A percentile compares a stretch with the other conserved stretches of the same genome.
Conservation (phyloP, 2,797 vertebrate species). For the Lacerta agilis region DNA sequence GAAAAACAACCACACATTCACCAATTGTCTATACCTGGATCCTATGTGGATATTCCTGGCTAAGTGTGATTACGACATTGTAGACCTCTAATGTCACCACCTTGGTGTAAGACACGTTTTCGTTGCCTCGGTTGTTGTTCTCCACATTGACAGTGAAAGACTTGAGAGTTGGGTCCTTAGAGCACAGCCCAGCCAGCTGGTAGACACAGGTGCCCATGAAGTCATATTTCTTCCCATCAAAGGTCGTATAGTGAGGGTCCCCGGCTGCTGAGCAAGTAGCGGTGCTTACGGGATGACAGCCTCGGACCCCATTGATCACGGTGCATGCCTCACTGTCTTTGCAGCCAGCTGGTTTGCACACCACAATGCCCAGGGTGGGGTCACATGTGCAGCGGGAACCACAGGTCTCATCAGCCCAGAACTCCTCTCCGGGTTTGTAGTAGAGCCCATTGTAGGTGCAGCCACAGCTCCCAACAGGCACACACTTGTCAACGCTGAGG, state of each 20-base stretch:
- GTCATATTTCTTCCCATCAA: conserved; percentile 69
- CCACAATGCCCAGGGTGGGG: not conserved
- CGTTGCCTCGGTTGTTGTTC: conserved; percentile 69
- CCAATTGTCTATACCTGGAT: conserved; percentile 55
- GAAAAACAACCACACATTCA: not conserved
- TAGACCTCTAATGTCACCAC: conserved; percentile 64
- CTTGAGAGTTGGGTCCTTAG: not conserved
- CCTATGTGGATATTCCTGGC: conserved; percentile 58
- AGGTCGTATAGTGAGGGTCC: conserved; percentile 66
- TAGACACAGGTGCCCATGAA: conserved; percentile 75
- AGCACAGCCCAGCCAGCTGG: conserved; percentile 66
- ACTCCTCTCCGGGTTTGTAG: not conserved
- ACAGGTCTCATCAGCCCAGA: conserved; percentile 40
- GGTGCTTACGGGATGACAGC: conserved; percentile 53
- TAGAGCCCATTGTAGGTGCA: not conserved
- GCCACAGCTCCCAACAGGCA: fast-evolving
- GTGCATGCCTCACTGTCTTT: conserved; percentile 53
- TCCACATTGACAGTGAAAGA: conserved; percentile 67
- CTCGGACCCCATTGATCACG: not conserved
- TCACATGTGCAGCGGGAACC: not conserved
- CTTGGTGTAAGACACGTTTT: conserved; percentile 68
- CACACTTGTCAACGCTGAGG: fast-evolving
- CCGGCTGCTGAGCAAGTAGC: conserved; percentile 61
- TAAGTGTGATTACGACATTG: conserved; percentile 57
- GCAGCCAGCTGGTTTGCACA: conserved; percentile 38